Conservation (phyloP, 2,113 vertebrate species). For the Actenoides hombroni region DNA sequence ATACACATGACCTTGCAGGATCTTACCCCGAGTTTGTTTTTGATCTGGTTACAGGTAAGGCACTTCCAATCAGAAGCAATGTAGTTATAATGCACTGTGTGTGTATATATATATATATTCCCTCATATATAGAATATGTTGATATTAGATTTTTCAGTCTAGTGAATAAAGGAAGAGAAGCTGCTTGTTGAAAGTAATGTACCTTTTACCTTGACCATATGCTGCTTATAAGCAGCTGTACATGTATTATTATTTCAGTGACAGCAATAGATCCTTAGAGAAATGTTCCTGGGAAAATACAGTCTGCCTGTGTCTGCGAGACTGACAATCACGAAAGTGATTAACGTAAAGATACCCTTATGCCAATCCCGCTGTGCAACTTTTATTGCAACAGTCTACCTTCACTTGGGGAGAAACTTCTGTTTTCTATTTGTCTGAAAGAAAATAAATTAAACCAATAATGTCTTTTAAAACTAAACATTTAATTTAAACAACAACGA, state of each 20-base stretch:
- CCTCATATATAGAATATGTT: not conserved
- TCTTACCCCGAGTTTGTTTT: not conserved
- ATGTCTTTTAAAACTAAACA: not conserved
- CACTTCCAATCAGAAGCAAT: not conserved
- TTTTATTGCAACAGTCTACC: not conserved
- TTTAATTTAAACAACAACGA: not conserved
- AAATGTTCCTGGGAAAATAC: not conserved
- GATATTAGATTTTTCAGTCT: not conserved
- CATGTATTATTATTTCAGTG: not conserved
- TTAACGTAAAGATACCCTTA: not conserved
- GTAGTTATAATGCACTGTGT: not conserved
- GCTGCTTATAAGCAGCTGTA: not conserved
- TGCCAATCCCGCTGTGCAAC: not conserved
- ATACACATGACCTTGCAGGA: not conserved
- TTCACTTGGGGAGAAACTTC: not conserved
- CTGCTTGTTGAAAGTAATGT: not conserved
- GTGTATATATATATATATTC: too few species aligned
- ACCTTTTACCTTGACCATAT: not conserved
- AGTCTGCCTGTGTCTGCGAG: rapidly evolving
- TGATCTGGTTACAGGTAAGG: not conserved
- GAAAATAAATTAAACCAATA: not conserved
- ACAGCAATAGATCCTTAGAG: not conserved
- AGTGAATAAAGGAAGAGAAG: not conserved
- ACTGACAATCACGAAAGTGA: not conserved
- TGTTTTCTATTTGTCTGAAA: not conserved